Evolutionary conservation across 2,888 invertebrate species (phyloP).

Genomic region (Notocelia uddmanniana): DNA sequence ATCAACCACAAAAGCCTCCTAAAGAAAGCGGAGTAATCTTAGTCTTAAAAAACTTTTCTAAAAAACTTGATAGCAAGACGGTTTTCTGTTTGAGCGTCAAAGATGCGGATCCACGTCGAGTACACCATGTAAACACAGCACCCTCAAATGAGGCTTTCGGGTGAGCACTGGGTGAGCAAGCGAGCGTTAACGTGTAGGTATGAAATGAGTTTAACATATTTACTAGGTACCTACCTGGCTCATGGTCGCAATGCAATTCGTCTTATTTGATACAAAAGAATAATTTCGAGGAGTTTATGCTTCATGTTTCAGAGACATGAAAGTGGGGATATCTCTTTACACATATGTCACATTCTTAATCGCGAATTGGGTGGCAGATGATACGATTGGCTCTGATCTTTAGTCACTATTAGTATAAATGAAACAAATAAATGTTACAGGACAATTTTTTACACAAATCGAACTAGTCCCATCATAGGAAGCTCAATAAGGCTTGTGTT

Average conservation of each 20-base stretch:
- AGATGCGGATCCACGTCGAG: slow-evolving; percentile 66
- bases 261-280: neutral
- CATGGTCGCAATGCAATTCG: no score
- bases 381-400: no score
- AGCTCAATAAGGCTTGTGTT: no score
- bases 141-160: slow-evolving; percentile 71
- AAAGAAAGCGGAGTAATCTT: slow-evolving; percentile 50
- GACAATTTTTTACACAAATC: no score
- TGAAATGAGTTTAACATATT: neutral
- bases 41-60: slow-evolving; percentile 57
- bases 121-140: slow-evolving; percentile 71
- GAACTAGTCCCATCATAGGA: no score
- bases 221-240: no score
- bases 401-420: no score
- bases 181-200: slow-evolving; percentile 46
- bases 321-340: neutral
- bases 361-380: no score
- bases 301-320: neutral
- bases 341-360: neutral
- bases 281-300: neutral
- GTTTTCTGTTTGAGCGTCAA: slow-evolving; percentile 69
- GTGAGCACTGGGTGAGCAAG: slow-evolving; percentile 46
- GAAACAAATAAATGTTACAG: no score
- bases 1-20: slow-evolving; percentile 42
- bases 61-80: slow-evolving; percentile 62